Percentiles rank a stretch among this genome's conserved stretches.
Evolutionary conservation across 2,888 invertebrate genomes (phyloP).

Genomic region (Tridacna gigas): DNA sequence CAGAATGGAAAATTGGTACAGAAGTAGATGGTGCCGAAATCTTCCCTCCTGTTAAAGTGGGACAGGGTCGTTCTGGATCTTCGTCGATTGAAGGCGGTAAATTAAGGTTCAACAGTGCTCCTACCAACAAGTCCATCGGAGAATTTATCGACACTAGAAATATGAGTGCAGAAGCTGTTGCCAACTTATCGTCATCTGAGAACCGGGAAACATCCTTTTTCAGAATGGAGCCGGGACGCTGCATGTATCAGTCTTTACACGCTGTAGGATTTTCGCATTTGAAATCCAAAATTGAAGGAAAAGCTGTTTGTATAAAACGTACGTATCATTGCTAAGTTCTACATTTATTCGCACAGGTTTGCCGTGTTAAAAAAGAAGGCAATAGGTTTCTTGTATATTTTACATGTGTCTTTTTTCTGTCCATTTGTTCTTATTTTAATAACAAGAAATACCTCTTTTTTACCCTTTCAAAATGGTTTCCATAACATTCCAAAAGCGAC

Average conservation of each 20-base stretch:
- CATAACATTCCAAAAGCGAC: too few species aligned
- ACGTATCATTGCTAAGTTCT: slow-evolving; percentile 31
- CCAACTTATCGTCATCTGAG: slow-evolving; percentile 1
- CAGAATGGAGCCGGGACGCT: slow-evolving; percentile 70
- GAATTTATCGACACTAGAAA: slow-evolving; percentile 52
- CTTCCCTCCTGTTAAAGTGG: slow-evolving; percentile 66
- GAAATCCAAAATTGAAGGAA: slow-evolving; percentile 47
- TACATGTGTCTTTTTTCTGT: too few species aligned
- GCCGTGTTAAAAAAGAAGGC: too few species aligned
- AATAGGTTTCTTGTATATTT: too few species aligned
- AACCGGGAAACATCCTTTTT: slow-evolving; percentile 50
- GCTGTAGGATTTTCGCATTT: slow-evolving; percentile 68
- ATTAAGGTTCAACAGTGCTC: slow-evolving; percentile 50
- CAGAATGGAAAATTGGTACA: slow-evolving; percentile 71
- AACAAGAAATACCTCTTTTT: too few species aligned
- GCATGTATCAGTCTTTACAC: slow-evolving; percentile 62
- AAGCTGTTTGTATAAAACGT: slow-evolving; percentile 67
- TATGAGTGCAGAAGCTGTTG: slow-evolving; percentile 50
- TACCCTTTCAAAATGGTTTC: too few species aligned
- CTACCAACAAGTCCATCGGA: slow-evolving; percentile 56
- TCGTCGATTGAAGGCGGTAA: slow-evolving; percentile 66
- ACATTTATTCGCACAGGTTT: too few species aligned
- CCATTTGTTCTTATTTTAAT: too few species aligned
- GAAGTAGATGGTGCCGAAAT: slow-evolving; percentile 50
- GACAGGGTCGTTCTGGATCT: slow-evolving; percentile 46